Evolutionary conservation across 2,888 invertebrate species (phyloP).

Genomic region (Thumatha senex): DNA sequence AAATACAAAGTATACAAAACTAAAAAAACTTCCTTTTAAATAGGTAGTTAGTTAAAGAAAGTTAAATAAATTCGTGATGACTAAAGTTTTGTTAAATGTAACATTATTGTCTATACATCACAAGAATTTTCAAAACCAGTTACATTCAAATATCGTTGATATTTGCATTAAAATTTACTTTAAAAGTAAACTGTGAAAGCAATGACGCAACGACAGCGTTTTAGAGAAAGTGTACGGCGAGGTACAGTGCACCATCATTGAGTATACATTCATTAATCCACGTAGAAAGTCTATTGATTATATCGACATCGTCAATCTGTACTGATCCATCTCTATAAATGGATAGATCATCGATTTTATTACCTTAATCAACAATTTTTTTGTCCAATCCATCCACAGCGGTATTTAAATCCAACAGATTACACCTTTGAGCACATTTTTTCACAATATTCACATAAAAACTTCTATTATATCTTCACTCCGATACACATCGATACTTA

Average conservation of each 20-base stretch:
- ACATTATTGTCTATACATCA: no score
- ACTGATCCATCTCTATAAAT: conserved; percentile 31
- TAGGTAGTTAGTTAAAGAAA: no score
- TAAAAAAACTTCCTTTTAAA: no score
- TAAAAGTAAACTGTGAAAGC: conserved; percentile 47
- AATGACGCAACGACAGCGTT: conserved; percentile 50
- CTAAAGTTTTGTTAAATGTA: no score
- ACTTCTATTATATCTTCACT: conserved; percentile 27
- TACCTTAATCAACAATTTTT: conserved; percentile 26
- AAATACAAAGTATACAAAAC: no score
- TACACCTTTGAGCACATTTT: conserved; percentile 12
- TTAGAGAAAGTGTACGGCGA: conserved; percentile 67
- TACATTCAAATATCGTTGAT: no score
- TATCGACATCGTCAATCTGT: conserved; percentile 37
- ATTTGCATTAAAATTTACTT: background rate
- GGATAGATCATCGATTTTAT: conserved; percentile 23
- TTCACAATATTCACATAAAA: conserved; percentile 12
- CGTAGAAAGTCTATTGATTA: conserved; percentile 68
- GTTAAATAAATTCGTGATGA: no score
- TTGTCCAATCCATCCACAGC: conserved; percentile 12
- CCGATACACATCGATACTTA: conserved; percentile 26
- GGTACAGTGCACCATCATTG: conserved; percentile 53
- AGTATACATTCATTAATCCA: conserved; percentile 61
- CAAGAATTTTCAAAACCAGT: no score
- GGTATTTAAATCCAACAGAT: conserved; percentile 9